These are phyloP conservation scores for Atherinosoma microstoma DNA, from an alignment of 2,797 vertebrate genomes.

Conservation along the genomic window DNA sequence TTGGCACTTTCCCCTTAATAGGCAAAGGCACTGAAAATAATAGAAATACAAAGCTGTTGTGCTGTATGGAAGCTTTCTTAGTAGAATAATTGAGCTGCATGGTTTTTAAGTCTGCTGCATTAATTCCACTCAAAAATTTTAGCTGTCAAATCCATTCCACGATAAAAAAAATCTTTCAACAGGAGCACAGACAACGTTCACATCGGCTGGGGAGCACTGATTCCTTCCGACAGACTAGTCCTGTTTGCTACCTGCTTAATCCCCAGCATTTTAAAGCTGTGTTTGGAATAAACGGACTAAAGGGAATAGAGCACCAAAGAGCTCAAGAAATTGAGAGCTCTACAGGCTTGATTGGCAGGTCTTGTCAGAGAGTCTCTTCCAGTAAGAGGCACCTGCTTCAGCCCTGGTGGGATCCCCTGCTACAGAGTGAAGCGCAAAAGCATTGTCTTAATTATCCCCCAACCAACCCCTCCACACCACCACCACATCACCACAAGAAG, in stretches of 20 bases:
- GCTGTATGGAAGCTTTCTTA: conserved; percentile 16
- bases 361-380: conserved; percentile 80
- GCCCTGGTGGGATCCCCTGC: conserved; percentile 75
- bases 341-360: conserved; percentile 83
- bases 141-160: conserved; percentile 66
- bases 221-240: conserved; percentile 78
- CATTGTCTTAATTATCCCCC: conserved; percentile 84
- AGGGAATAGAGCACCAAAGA: conserved; percentile 78
- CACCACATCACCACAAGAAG: conserved; percentile 63
- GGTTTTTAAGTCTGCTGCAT: conserved; percentile 26
- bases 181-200: conserved; percentile 47
- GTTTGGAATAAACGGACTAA: conserved; percentile 84
- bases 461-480: conserved; percentile 26
- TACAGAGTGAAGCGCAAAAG: conserved; percentile 77
- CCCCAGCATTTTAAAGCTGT: conserved; percentile 81
- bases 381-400: conserved; percentile 83
- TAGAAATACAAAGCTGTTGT: conserved; percentile 19
- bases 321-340: conserved; percentile 77
- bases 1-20: conserved; percentile 16
- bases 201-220: conserved; percentile 68
- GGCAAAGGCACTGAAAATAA: conserved; percentile 20
- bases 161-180: conserved; percentile 60
- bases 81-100: conserved; percentile 14
- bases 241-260: conserved; percentile 84
- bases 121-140: conserved; percentile 55